Base-by-base conservation (phyloP, 2,113 vertebrate species). In the Sinosuthora webbiana region DNA sequence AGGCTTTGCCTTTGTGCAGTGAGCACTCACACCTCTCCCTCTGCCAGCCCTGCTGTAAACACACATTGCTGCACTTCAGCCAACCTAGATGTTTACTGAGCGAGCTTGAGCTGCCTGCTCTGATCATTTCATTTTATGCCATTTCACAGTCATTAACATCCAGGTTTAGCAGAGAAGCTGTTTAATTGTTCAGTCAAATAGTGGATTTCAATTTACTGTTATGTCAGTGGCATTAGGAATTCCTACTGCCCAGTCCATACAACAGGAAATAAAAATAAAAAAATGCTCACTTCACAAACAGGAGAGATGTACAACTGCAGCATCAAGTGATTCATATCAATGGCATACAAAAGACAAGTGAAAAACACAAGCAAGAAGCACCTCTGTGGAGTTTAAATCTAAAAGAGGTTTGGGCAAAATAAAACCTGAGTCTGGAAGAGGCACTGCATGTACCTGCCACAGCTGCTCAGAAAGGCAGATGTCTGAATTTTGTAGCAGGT, bases 401-500 rank as follows among this genome's bases (percentile, higher is more conserved):
- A 41, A 67, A 93, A 35, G 1, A 83, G 19, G 4, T 59, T 45
- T 37, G 42, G 45, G 35, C 49, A 85, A 87, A 87, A 69, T 59
- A 89, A 87, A 81, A 65, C 23, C 13, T 6, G 20, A 63, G 19
- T 49, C 28, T 75, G 31, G 27, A 92, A 76, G 45, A 83, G 50
- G 60, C 52, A 52, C 50, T 27, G 52, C 45, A 45, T 69, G 69
- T 30, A 28, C 42, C 57, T 77, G 39, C 64, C 76, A 65, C 56
- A 76, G 37, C 24, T 41, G 70, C 75, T 96, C 78, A 80, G 37
- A 64, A 87, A 87, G 41, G 79, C 71, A 94, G 63, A 47, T 16
- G n/a, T 59, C 60, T 80, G 93, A 95, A 63, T 89, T 95, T 62
- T 52, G 27, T 82, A 78, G 73, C 50, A 90, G 70, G 64, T 89